phyloP scores from a whole-genome alignment of 2,888 invertebrate genomes.

The Vesta saturnalis region DNA sequence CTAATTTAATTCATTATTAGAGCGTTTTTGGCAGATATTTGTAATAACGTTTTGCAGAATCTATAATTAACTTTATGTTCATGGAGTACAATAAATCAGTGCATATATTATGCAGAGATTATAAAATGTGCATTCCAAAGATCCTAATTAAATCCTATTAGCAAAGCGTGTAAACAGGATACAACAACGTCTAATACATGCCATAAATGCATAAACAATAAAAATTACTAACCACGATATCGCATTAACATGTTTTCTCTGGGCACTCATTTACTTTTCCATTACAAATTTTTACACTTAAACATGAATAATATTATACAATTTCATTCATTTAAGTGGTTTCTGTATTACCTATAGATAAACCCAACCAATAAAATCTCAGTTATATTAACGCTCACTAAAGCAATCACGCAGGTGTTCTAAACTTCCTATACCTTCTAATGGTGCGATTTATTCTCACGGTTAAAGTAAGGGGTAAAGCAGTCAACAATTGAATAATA shows the following conservation, averaged over 20 bases:
- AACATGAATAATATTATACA: neutral
- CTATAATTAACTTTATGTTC: no score
- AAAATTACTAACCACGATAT: conserved; percentile 1
- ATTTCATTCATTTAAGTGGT: neutral
- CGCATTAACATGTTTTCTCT: conserved; percentile 6
- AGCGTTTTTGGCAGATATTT: no score
- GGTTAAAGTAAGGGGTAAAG: conserved; percentile 17
- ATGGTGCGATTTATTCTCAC: conserved; percentile 19
- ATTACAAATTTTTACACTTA: neutral
- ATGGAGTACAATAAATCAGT: no score
- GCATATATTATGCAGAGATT: no score
- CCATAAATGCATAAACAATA: neutral
- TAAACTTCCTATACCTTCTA: conserved; percentile 30
- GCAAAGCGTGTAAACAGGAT: neutral
- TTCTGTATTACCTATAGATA: conserved; percentile 5
- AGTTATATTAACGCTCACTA: conserved; percentile 21
- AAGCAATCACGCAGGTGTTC: conserved; percentile 29
- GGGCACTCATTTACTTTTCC: neutral
- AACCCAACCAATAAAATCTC: conserved; percentile 5
- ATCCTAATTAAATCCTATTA: neutral
- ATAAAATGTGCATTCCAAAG: neutral
- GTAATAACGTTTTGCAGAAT: no score
- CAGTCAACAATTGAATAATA: neutral
- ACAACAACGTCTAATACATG: neutral
- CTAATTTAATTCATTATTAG: no score